These are phyloP conservation scores for Virgularia gustaviana DNA, from an alignment of 92 coral and sea anemone genomes.

Conservation along the genomic window DNA sequence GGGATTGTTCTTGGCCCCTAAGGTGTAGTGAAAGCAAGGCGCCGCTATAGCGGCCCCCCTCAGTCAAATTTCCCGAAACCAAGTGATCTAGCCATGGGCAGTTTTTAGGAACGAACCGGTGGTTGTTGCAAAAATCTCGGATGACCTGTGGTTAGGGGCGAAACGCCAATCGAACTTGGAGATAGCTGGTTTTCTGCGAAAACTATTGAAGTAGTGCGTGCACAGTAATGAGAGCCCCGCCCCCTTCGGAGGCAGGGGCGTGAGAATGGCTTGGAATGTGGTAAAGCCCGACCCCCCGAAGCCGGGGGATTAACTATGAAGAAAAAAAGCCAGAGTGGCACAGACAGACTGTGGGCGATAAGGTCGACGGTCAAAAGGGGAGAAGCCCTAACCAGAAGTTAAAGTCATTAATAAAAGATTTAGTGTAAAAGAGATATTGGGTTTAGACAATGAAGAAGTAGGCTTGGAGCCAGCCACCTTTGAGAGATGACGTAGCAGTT, in stretches of 20 bases:
- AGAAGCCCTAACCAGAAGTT: slow-evolving; percentile 83
- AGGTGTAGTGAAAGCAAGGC: slow-evolving; percentile 72
- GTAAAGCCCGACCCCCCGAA: too few species aligned
- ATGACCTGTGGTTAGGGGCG: slow-evolving; percentile 86
- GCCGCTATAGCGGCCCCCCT: slow-evolving; percentile 43
- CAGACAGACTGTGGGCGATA: slow-evolving; percentile 76
- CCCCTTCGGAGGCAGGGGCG: too few species aligned
- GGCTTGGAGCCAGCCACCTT: slow-evolving; percentile 96
- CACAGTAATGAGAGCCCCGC: slow-evolving; percentile 10
- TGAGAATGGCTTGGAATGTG: too few species aligned
- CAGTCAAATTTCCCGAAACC: slow-evolving; percentile 87
- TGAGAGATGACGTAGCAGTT: slow-evolving; percentile 79
- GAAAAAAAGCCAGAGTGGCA: slow-evolving; percentile 55
- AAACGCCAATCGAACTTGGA: slow-evolving; percentile 84
- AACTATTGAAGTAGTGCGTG: slow-evolving; percentile 75
- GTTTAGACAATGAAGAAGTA: slow-evolving; percentile 76
- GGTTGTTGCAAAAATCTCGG: slow-evolving; percentile 89
- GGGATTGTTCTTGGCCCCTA: slow-evolving; percentile 36
- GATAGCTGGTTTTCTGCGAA: slow-evolving; percentile 86
- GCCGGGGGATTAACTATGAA: slow-evolving; percentile 69
- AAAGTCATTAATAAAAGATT: slow-evolving; percentile 60
- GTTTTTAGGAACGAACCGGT: slow-evolving; percentile 76
- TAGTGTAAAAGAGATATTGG: slow-evolving; percentile 70
- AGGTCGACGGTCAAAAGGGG: slow-evolving; percentile 74
- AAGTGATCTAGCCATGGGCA: slow-evolving; percentile 87